phyloP scores from a whole-genome alignment of 2,797 vertebrate species.

The Gephyroberyx darwinii region DNA sequence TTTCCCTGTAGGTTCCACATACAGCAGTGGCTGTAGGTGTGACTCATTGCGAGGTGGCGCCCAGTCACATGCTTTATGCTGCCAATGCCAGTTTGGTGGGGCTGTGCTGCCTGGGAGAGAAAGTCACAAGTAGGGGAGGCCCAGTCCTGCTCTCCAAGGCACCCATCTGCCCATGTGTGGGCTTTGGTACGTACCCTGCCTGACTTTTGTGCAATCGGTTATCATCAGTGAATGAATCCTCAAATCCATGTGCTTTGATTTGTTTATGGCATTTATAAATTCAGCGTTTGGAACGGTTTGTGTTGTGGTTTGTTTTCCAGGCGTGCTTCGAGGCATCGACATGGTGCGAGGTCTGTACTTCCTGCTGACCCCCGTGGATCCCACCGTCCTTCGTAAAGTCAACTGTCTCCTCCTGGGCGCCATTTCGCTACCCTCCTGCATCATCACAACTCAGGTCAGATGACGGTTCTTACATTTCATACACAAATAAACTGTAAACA shows the following conservation, averaged over 20 bases:
- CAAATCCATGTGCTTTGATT: not conserved
- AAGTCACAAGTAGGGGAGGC: slow-evolving; percentile 80
- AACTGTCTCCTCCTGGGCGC: slow-evolving; percentile 93
- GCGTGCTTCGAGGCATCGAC: slow-evolving; percentile 91
- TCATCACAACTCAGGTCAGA: slow-evolving; percentile 89
- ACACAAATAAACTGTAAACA: no score
- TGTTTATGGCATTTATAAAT: not conserved
- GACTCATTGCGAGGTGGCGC: slow-evolving; percentile 87
- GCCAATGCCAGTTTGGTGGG: slow-evolving; percentile 90
- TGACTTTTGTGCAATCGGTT: not conserved
- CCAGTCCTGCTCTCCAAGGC: slow-evolving; percentile 89
- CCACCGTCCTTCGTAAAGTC: slow-evolving; percentile 83
- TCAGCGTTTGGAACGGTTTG: not conserved
- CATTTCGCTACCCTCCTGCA: slow-evolving; percentile 84
- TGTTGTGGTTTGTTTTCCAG: slow-evolving; percentile 69
- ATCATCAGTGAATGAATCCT: not conserved
- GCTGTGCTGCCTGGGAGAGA: slow-evolving; percentile 89
- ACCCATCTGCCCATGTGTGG: slow-evolving; percentile 91
- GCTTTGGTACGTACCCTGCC: slow-evolving; percentile 85
- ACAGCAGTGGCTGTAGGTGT: slow-evolving; percentile 85
- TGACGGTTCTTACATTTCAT: not conserved
- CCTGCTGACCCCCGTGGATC: slow-evolving; percentile 88
- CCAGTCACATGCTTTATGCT: slow-evolving; percentile 88
- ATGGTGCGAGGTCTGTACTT: slow-evolving; percentile 88
- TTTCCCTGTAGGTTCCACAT: slow-evolving; percentile 85